Evolutionary conservation across 2,888 invertebrate species (phyloP).

Genomic region (Hymenopus coronatus): DNA sequence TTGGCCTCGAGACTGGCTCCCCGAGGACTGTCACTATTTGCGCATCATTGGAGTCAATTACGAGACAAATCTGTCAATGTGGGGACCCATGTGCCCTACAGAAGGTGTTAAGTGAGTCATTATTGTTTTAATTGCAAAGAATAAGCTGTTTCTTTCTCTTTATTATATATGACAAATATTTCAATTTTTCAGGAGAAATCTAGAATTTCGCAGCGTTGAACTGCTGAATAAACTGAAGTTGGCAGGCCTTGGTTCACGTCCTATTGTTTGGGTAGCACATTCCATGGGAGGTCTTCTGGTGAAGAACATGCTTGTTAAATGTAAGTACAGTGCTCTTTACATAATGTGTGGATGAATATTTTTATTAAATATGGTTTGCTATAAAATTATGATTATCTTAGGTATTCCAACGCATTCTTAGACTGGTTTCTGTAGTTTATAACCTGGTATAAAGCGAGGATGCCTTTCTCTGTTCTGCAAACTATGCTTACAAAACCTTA

Average conservation of each 20-base stretch:
- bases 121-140: too few species aligned
- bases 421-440: too few species aligned
- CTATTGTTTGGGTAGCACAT: slow-evolving; percentile 89
- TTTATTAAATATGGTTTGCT: too few species aligned
- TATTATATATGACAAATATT: background rate
- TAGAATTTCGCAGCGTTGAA: slow-evolving; percentile 65
- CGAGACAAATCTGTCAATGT: slow-evolving; percentile 77
- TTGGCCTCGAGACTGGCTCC: slow-evolving; percentile 95
- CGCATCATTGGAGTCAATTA: slow-evolving; percentile 86
- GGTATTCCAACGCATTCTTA: too few species aligned
- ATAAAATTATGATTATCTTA: too few species aligned
- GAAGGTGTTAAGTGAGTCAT: slow-evolving; percentile 50
- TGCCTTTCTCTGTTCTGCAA: too few species aligned
- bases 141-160: background rate
- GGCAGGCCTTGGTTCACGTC: slow-evolving; percentile 77
- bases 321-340: slow-evolving; percentile 41
- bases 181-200: slow-evolving; percentile 34
- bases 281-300: slow-evolving; percentile 95
- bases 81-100: slow-evolving; percentile 69
- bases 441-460: too few species aligned
- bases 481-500: too few species aligned
- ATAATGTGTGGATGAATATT: too few species aligned
- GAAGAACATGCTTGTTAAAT: slow-evolving; percentile 76
- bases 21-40: slow-evolving; percentile 71
- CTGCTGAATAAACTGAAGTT: slow-evolving; percentile 63